These are phyloP conservation scores for Melanotaenia duboulayi DNA, from an alignment of 2,113 vertebrate genomes.

Conservation along the genomic window DNA sequence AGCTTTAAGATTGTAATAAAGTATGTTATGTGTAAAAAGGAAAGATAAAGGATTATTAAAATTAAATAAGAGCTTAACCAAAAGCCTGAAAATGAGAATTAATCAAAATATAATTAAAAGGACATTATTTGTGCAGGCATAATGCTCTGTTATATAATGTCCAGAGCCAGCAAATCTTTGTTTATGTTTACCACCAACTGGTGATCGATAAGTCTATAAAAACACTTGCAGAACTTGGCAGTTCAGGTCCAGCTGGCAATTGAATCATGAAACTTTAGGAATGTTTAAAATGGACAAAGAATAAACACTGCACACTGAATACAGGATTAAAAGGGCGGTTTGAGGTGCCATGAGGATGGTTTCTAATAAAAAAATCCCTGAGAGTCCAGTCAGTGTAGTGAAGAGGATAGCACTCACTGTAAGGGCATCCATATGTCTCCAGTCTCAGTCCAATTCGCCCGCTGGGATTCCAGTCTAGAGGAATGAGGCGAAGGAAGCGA, in stretches of 20 bases:
- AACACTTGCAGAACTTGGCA: not conserved
- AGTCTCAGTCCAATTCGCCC: conserved; percentile 74
- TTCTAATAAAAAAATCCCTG: not conserved
- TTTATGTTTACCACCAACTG: not conserved
- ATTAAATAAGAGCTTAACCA: too few species aligned
- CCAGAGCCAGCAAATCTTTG: not conserved
- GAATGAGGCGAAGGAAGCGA: conserved; percentile 74
- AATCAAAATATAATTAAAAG: too few species aligned
- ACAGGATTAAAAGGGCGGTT: too few species aligned
- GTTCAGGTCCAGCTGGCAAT: not conserved
- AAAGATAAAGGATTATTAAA: not conserved
- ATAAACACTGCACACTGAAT: too few species aligned
- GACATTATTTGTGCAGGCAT: not conserved
- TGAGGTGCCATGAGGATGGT: too few species aligned
- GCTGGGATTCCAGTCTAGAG: conserved; percentile 71
- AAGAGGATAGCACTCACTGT: conserved; percentile 30
- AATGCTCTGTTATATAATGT: not conserved
- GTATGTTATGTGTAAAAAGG: not conserved
- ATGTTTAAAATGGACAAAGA: not conserved
- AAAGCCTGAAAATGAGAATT: not conserved
- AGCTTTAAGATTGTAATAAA: not conserved
- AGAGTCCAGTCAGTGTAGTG: not conserved
- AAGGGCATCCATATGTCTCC: conserved; percentile 73
- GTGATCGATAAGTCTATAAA: not conserved
- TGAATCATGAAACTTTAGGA: not conserved